phyloP scores from a whole-genome alignment of 2,113 vertebrate species.

The Loxodonta africana region DNA sequence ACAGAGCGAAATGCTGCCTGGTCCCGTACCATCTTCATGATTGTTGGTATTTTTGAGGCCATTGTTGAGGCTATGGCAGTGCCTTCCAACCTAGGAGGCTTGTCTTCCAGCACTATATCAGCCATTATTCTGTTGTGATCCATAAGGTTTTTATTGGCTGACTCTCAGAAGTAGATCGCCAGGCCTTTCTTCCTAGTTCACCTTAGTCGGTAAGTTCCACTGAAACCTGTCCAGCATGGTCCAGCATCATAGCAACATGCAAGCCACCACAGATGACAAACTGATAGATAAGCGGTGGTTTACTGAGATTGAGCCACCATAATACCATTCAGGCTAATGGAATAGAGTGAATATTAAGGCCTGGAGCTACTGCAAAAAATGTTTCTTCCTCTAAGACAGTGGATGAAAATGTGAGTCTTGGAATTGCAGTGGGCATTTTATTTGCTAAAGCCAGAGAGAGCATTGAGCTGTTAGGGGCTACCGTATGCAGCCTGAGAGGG shows the following conservation, averaged over 20 bases:
- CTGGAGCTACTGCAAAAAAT: not conserved
- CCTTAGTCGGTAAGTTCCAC: not conserved
- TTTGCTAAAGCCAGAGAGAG: not conserved
- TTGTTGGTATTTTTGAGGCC: not conserved
- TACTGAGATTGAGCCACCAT: fast-evolving
- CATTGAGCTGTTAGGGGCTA: not conserved
- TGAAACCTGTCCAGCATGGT: not conserved
- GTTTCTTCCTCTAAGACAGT: not conserved
- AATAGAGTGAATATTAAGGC: not conserved
- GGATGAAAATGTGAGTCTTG: not conserved
- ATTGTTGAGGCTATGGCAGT: not conserved
- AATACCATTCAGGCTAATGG: not conserved
- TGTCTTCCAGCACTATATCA: not conserved
- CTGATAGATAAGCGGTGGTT: not conserved
- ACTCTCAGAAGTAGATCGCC: not conserved
- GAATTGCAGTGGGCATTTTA: not conserved
- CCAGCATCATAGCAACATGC: not conserved
- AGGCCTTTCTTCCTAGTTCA: not conserved
- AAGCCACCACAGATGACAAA: not conserved
- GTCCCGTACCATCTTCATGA: not conserved
- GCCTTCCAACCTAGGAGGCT: not conserved
- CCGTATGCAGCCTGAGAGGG: not conserved
- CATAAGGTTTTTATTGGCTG: not conserved
- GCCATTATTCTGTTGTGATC: not conserved
- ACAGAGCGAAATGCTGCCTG: not conserved